Base-by-base conservation (phyloP, 2,113 vertebrate species). In the Pachyramphus minor region DNA sequence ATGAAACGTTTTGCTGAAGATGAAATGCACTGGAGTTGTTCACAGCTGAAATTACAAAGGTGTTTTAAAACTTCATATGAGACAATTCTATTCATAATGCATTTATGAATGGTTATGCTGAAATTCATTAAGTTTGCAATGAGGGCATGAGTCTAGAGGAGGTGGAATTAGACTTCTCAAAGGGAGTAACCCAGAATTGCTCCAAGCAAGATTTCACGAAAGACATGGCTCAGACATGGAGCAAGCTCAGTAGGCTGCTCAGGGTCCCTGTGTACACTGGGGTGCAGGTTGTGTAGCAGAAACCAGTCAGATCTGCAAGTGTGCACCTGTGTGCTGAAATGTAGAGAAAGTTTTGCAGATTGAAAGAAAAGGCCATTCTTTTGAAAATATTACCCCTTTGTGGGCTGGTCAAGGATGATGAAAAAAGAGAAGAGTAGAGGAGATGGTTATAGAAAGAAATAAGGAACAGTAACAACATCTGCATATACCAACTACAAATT, bases 41-140 rank as follows among this genome's bases (percentile, higher is more conserved):
- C 3, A 7, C 35, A 60, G 37, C 8, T 90, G 52, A 44, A 81
- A 74, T 67, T 1, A 23, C 11, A 13, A 27, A 2, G 0, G 0
- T 10, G 55, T 73, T 49, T 60, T 4, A 2, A 49, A 75, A 78
- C 11, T 42, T 91, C 15, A 2, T 12, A 3, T 52, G 19, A 68
- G 50, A 63, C 21, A 15, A 27, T 93, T 83, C 41, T 30, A 35
- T 15, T 69, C 20, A 11, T 41, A 5, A 9, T 49, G 33, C 9
- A 2, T 86, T 55, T 66, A 7, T 39, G 19, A 64, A 63, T 14
- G 17, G 9, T 5, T 66, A 28, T 35, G 13, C 41, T 89, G 86
- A 35, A 77, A 59, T 74, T 74, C 14, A 16, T 28, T 21, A 30
- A 47, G 30, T 35, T 77, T 50, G 50, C 71, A 49, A 44, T 52